These are phyloP conservation scores for Odobenus rosmarus DNA, from an alignment of 2,113 vertebrate species.

Conservation along the genomic window DNA sequence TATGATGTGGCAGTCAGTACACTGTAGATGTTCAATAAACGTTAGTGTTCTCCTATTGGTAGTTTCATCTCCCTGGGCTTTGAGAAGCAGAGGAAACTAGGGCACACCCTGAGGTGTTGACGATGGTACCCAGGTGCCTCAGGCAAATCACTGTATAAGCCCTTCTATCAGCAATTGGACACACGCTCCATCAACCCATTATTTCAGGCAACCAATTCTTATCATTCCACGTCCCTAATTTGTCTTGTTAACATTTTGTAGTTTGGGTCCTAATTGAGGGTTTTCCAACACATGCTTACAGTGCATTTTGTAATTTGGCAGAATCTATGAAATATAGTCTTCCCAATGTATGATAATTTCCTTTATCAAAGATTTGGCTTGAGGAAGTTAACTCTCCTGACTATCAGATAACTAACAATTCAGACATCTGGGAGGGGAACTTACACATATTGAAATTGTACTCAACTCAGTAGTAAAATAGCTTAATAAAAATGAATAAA, in stretches of 20 bases:
- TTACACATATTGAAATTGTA: not conserved
- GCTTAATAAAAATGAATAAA: not conserved
- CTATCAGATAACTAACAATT: not conserved
- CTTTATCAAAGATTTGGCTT: slow-evolving; percentile 28
- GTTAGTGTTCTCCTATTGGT: not conserved
- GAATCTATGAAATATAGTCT: slow-evolving; percentile 8
- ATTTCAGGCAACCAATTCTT: not conserved
- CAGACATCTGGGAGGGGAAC: not conserved
- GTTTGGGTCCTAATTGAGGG: slow-evolving; percentile 1
- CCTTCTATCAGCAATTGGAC: slow-evolving; percentile 22
- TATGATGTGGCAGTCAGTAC: not conserved
- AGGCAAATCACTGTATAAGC: not conserved
- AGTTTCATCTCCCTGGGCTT: not conserved
- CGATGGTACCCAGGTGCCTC: not conserved
- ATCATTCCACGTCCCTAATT: not conserved
- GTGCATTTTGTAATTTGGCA: slow-evolving; percentile 42
- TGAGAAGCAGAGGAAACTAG: not conserved
- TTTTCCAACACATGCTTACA: slow-evolving; percentile 8
- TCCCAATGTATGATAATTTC: not conserved
- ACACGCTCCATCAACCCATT: not conserved
- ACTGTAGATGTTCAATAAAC: not conserved
- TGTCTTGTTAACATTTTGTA: slow-evolving; percentile 56
- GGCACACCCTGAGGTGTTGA: not conserved
- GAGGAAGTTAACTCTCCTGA: not conserved
- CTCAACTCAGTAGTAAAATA: not conserved